Conservation (phyloP, 1,140 invertebrate species). For the Nasonia giraulti region DNA sequence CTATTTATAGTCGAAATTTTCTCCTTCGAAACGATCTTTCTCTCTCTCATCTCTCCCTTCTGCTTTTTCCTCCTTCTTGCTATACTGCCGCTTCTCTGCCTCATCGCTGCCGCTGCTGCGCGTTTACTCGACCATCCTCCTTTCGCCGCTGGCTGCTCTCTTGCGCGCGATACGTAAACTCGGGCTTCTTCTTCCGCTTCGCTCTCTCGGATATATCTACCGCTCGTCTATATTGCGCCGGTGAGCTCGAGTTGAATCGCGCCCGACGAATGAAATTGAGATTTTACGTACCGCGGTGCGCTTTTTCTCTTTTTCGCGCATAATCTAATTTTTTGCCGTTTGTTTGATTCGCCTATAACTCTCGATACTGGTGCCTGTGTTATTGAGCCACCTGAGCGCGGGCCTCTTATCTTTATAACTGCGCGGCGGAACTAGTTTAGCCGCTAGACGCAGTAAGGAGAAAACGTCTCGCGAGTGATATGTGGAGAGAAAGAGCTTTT, state of each 20-base stretch:
- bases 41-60: constrained; percentile 11
- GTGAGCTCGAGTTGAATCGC: neutral
- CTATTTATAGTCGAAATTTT: constrained; percentile 76
- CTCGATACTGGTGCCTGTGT: too few relatives aligned
- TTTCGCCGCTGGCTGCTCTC: neutral
- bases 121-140: constrained; percentile 5
- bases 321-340: neutral
- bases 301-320: neutral
- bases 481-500: neutral
- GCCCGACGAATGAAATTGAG: constrained; percentile 15
- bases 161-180: constrained; percentile 18
- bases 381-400: neutral
- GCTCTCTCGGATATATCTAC: neutral
- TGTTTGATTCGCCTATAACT: neutral
- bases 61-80: constrained; percentile 8
- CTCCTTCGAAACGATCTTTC: constrained; percentile 63
- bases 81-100: constrained; percentile 8
- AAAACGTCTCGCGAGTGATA: neutral
- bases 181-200: neutral
- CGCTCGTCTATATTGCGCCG: neutral
- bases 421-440: neutral
- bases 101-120: neutral
- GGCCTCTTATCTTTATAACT: neutral
- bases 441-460: neutral
- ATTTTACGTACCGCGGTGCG: constrained; percentile 16